Evolutionary conservation across 1,140 invertebrate genomes (phyloP).

Genomic region (Leptoteleia sp.): DNA sequence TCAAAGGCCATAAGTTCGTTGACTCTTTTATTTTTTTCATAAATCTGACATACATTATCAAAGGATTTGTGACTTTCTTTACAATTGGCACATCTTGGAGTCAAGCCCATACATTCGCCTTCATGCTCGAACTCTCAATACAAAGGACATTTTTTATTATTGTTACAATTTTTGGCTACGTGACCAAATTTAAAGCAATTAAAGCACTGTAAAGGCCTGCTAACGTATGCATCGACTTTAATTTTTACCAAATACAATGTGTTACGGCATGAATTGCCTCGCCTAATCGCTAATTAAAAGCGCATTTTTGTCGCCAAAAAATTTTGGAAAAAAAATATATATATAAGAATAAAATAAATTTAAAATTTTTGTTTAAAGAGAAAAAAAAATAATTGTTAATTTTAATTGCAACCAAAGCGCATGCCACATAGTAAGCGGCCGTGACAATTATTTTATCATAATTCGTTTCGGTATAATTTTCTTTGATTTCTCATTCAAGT

Average conservation of each 20-base stretch:
- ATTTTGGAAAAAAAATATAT: no score
- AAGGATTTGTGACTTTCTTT: constrained; percentile 35
- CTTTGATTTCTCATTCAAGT: no score
- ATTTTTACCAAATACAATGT: constrained; percentile 1
- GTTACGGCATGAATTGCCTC: no score
- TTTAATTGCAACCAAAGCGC: no score
- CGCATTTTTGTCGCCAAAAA: no score
- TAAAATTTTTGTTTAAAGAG: no score
- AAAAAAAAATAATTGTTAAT: no score
- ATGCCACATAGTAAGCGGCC: no score
- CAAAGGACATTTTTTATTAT: constrained; percentile 11
- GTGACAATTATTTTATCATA: no score
- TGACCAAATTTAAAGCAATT: constrained; percentile 43
- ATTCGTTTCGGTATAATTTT: no score
- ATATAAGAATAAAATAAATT: no score
- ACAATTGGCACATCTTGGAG: constrained; percentile 48
- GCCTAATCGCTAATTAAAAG: no score
- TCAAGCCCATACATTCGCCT: background rate
- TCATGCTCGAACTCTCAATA: constrained; percentile 36
- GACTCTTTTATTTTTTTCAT: constrained; percentile 11
- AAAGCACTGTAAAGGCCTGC: constrained; percentile 29
- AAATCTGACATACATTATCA: constrained; percentile 1
- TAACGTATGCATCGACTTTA: constrained; percentile 32
- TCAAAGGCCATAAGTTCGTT: constrained; percentile 42
- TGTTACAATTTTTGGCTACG: constrained; percentile 15